phyloP scores from a whole-genome alignment of 2,888 invertebrate genomes.

The Dolomedes plantarius region DNA sequence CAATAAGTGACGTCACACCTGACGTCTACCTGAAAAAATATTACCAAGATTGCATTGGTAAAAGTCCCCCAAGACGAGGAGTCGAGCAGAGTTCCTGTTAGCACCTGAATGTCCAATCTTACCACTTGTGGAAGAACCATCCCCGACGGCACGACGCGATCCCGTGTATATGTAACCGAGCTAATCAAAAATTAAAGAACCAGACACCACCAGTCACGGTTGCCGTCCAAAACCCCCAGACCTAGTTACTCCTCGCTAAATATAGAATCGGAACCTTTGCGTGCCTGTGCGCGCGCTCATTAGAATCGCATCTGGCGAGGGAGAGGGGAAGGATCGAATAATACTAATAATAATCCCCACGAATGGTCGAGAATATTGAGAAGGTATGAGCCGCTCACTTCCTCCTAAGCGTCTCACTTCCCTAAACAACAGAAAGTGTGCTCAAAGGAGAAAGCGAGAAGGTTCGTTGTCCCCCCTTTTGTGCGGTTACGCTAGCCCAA shows the following conservation, averaged over 20 bases:
- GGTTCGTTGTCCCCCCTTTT: conserved; percentile 58
- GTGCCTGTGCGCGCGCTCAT: conserved; percentile 44
- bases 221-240: not conserved
- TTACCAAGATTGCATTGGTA: too few relatives aligned
- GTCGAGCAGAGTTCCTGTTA: too few relatives aligned
- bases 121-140: too few relatives aligned
- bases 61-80: too few relatives aligned
- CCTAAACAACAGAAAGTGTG: conserved; percentile 49
- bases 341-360: conserved; percentile 41
- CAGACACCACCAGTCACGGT: too few relatives aligned
- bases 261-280: not conserved
- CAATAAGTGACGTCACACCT: too few relatives aligned
- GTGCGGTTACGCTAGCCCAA: conserved; percentile 39
- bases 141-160: too few relatives aligned
- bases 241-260: conserved; percentile 42
- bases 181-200: too few relatives aligned
- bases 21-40: too few relatives aligned
- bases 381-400: conserved; percentile 36
- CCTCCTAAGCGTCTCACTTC: conserved; percentile 31
- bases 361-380: conserved; percentile 60
- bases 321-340: too few relatives aligned
- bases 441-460: conserved; percentile 6
- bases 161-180: too few relatives aligned
- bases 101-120: too few relatives aligned
- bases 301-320: conserved; percentile 9